Evolutionary conservation across 1,140 invertebrate species (phyloP).

Genomic region (Lysiphlebus fabarum): DNA sequence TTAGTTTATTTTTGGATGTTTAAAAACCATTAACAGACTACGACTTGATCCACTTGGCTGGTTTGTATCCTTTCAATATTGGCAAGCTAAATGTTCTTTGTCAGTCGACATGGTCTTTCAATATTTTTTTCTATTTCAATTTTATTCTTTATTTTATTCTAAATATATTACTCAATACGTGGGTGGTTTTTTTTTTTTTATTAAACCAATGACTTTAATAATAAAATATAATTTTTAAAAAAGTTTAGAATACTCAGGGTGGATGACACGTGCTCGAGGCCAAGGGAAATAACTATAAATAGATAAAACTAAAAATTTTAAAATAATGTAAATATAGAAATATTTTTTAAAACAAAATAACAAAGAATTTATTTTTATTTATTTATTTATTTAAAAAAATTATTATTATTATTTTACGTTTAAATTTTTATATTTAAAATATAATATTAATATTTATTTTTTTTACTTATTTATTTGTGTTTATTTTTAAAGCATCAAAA

Average conservation of each 20-base stretch:
- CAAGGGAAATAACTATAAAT: slow-evolving; percentile 18
- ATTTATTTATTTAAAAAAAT: not conserved
- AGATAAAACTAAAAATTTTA: slow-evolving; percentile 15
- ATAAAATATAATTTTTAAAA: not conserved
- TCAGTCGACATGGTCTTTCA: slow-evolving; percentile 14
- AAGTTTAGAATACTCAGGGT: slow-evolving; percentile 4
- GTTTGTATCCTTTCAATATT: slow-evolving; percentile 20
- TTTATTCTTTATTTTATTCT: slow-evolving; percentile 14
- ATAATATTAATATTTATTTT: not conserved
- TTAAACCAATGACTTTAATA: not conserved
- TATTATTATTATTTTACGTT: not conserved
- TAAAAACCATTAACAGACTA: slow-evolving; percentile 15
- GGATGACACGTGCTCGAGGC: slow-evolving; percentile 23
- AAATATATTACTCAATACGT: not conserved
- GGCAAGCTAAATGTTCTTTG: slow-evolving; percentile 22
- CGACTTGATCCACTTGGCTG: slow-evolving; percentile 22
- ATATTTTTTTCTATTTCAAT: not conserved
- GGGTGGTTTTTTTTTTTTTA: not conserved
- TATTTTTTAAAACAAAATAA: slow-evolving; percentile 15
- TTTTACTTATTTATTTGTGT: too few species aligned
- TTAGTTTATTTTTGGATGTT: slow-evolving; percentile 21
- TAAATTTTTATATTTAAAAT: not conserved
- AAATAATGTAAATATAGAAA: slow-evolving; percentile 20
- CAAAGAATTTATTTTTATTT: slow-evolving; percentile 11
- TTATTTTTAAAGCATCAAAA: too few species aligned